phyloP scores from a whole-genome alignment of 2,888 invertebrate species.

The Eristalis pertinax region DNA sequence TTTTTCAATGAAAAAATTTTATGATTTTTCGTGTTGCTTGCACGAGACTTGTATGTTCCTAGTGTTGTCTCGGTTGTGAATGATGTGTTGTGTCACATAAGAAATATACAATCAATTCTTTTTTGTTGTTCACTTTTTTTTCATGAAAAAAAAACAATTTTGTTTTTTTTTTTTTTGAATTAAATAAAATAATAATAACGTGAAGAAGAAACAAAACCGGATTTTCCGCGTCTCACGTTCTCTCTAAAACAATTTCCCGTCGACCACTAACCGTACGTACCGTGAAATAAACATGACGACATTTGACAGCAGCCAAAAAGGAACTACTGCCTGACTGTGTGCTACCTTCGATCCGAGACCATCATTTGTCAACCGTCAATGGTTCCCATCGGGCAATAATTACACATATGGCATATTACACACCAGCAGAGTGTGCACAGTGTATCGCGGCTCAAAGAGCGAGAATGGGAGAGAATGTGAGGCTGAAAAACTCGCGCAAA shows the following conservation, averaged over 20 bases:
- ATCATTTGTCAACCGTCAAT: constrained; percentile 73
- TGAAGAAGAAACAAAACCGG: constrained; percentile 66
- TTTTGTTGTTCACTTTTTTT: not conserved
- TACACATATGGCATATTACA: constrained; percentile 73
- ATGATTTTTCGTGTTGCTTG: not conserved
- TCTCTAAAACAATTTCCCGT: constrained; percentile 73
- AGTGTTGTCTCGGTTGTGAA: not conserved
- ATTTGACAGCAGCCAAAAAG: constrained; percentile 81
- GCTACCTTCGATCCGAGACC: constrained; percentile 75
- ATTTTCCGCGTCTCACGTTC: constrained; percentile 76
- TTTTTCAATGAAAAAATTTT: not conserved
- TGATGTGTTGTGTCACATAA: constrained; percentile 27
- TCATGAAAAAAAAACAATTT: not conserved
- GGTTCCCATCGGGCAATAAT: constrained; percentile 73
- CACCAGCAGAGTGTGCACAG: constrained; percentile 50
- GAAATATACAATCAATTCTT: constrained; percentile 35
- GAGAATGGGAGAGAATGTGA: constrained; percentile 51
- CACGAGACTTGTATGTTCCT: constrained; percentile 21
- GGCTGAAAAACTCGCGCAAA: constrained; percentile 59
- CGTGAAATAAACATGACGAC: constrained; percentile 78
- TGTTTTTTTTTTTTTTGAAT: not conserved
- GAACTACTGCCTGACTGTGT: constrained; percentile 78
- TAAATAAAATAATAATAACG: constrained; percentile 20
- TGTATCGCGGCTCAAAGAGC: constrained; percentile 14
- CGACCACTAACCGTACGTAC: constrained; percentile 71